Evolutionary conservation across 2,888 invertebrate species (phyloP), one percentile per base, ranked within the genome.

Genomic region (Geophilus truncorum): DNA sequence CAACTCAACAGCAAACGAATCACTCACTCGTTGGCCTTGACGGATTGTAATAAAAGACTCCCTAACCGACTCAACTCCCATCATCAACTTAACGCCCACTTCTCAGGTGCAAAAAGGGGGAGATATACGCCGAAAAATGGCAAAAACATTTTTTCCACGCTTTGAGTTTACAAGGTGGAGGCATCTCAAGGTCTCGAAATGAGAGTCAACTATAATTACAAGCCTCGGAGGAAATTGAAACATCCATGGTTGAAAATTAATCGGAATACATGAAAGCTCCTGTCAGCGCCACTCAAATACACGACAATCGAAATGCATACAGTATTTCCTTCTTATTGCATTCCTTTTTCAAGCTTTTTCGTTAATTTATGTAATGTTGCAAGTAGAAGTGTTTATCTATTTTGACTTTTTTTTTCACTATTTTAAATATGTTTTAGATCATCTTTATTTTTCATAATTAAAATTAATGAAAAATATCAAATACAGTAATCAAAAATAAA

Each of bases 21-120:
- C 57, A 62, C 57, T 62, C 57, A 62, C 57, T 62, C 18, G 57
- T 62, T 62, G 57, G 57, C 57, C 57, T 62, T 62, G 57, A 62
- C 57, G 57, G 57, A 62, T 62, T 62, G 57, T 62, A 62, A 62
- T 62, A 62, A 62, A 62, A 62, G 57, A 62, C 57, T 62, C 57
- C 57, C 23, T 23, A 62, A 62, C 57, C 57, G 57, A 62, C 57
- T 62, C 57, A 62, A 62, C 57, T 62, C 57, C 57, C 57, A 62
- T 62, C 57, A 62, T 62, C 57, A 62, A 62, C 57, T 62, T 18
- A 62, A 62, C 57, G 57, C 57, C 57, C 57, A 62, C 57, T 62
- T 62, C 57, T 62, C 57, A 62, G 57, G 57, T 62, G 57, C 57
- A 62, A 62, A 62, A 62, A 62, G 57, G 57, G 57, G 57, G 57